Evolutionary conservation across 2,797 vertebrate species (phyloP).

Genomic region (Benthosema pterotum): DNA sequence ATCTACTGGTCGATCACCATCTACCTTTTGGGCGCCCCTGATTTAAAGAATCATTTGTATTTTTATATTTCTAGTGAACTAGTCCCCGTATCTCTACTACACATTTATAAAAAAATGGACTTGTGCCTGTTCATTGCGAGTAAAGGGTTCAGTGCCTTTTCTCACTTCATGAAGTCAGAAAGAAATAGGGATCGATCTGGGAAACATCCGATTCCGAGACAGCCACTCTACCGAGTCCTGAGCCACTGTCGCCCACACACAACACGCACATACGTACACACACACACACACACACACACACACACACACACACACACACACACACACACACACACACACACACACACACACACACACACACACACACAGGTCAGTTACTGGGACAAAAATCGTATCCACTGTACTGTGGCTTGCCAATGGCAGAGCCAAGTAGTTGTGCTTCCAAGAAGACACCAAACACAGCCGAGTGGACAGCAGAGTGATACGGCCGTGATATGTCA

Average conservation of each 20-base stretch:
- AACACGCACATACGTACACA: conserved; percentile 36
- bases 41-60: no score
- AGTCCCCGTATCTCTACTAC: no score
- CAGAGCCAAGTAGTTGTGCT: conserved; percentile 45
- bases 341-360: conserved; percentile 40
- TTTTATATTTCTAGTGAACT: no score
- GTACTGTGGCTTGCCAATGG: conserved; percentile 53
- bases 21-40: no score
- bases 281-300: conserved; percentile 37
- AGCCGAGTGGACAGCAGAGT: conserved; percentile 31
- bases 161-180: no score
- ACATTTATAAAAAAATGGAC: no score
- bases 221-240: no score
- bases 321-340: conserved; percentile 34
- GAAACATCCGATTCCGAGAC: no score
- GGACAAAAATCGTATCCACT: conserved; percentile 37
- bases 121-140: no score
- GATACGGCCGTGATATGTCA: conserved; percentile 34
- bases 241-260: conserved; percentile 2
- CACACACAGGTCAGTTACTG: conserved; percentile 39
- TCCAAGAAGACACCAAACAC: conserved; percentile 55
- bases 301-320: conserved; percentile 42
- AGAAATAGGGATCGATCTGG: no score
- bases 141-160: no score
- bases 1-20: no score